A percentile compares a stretch with the other conserved stretches of the same genome.
Conservation (phyloP, 1,140 invertebrate genomes). For the Asbolus verrucosus region DNA sequence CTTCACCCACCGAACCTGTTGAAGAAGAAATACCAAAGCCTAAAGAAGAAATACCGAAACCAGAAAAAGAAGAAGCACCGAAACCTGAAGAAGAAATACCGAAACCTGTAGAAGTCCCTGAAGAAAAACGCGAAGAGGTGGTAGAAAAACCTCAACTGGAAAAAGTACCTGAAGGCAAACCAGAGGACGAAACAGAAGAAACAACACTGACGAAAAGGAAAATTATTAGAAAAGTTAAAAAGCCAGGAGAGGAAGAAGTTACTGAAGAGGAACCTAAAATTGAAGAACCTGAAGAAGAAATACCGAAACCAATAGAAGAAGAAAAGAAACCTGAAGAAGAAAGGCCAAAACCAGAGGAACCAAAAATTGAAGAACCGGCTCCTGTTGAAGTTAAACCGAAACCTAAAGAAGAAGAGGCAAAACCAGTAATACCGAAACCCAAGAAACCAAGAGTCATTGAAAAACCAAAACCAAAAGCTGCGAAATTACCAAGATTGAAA, state of each 20-base stretch:
- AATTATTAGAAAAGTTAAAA: conserved; percentile 17
- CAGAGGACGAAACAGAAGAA: conserved; percentile 39
- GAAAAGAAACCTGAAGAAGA: conserved; percentile 31
- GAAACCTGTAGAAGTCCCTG: conserved; percentile 49
- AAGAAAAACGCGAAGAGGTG: conserved; percentile 49
- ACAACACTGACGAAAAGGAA: conserved; percentile 15
- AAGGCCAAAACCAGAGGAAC: conserved; percentile 8
- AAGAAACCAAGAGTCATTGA: conserved; percentile 69
- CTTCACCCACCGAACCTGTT: conserved; percentile 8
- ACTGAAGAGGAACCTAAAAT: conserved; percentile 15
- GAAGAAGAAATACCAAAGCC: conserved; percentile 51
- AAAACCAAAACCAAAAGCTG: conserved; percentile 66
- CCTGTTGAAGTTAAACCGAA: conserved; percentile 30
- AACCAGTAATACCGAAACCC: conserved; percentile 73
- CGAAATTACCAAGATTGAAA: conserved; percentile 75
- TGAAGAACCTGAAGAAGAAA: conserved; percentile 27
- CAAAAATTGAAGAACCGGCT: conserved; percentile 13
- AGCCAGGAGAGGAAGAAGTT: conserved; percentile 35
- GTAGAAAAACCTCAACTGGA: conserved; percentile 58
- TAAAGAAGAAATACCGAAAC: conserved; percentile 34
- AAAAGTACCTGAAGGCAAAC: conserved; percentile 45
- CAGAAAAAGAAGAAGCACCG: conserved; percentile 55
- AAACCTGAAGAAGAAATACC: conserved; percentile 45
- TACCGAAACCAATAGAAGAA: conserved; percentile 15
- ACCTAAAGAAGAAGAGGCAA: conserved; percentile 52